phyloP scores from a whole-genome alignment of 2,797 vertebrate species.

The Myotis planiceps region DNA sequence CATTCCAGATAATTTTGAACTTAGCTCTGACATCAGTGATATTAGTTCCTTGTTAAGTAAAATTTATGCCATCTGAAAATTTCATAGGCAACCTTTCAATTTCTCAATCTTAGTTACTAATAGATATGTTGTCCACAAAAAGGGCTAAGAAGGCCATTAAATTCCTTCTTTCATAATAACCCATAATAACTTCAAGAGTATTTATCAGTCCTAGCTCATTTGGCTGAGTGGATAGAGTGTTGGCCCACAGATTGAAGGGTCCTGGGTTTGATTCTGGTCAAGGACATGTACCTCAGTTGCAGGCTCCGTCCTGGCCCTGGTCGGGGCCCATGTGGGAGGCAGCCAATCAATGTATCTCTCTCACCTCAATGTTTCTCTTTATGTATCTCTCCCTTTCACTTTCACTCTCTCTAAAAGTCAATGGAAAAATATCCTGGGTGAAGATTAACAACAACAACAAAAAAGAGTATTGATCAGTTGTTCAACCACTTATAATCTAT shows the following conservation, averaged over 20 bases:
- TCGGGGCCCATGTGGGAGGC: too few species aligned
- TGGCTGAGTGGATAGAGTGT: too few species aligned
- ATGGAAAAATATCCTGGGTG: too few species aligned
- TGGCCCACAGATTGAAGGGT: too few species aligned
- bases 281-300: too few species aligned
- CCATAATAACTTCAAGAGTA: not conserved
- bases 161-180: not conserved
- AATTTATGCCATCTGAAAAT: slow-evolving; percentile 27
- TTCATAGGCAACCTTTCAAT: not conserved
- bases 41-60: not conserved
- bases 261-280: too few species aligned
- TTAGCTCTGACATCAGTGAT: not conserved
- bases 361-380: too few species aligned
- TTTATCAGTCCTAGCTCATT: not conserved
- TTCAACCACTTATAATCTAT: not conserved
- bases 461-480: not conserved
- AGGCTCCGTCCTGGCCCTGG: too few species aligned
- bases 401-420: too few species aligned
- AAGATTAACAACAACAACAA: too few species aligned
- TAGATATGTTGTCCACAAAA: not conserved
- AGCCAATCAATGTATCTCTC: too few species aligned
- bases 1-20: not conserved
- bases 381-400: too few species aligned
- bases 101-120: slow-evolving; percentile 32
- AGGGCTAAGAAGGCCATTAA: not conserved